Percentiles rank a stretch among this genome's conserved stretches.
Evolutionary conservation across 2,797 vertebrate species (phyloP).

Genomic region (Rallus crepitans): DNA sequence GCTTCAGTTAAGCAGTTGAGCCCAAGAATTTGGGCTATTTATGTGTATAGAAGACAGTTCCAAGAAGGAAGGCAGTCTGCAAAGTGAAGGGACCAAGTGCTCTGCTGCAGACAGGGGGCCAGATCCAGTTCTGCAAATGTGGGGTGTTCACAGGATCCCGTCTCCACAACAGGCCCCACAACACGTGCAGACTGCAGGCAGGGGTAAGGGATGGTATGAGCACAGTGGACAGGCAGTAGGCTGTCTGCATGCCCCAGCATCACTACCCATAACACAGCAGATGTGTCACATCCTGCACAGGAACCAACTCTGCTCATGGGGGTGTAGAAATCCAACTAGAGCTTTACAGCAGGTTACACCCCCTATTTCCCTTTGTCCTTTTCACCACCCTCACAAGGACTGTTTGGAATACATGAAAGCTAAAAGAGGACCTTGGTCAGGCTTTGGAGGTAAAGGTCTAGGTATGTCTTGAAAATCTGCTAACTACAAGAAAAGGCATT

Average conservation of each 20-base stretch:
- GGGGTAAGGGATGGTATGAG: background rate
- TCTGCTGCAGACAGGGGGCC: background rate
- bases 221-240: accelerated
- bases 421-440: no score
- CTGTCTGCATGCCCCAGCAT: accelerated
- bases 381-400: no score
- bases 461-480: no score
- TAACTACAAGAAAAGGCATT: no score
- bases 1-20: background rate
- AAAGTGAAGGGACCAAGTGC: background rate
- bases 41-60: background rate
- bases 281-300: background rate
- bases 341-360: no score
- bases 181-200: background rate
- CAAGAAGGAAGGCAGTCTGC: background rate
- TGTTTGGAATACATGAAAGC: no score
- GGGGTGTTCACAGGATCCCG: background rate
- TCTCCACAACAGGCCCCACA: background rate
- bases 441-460: no score
- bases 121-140: background rate
- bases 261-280: accelerated
- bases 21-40: background rate
- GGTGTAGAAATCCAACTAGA: no score
- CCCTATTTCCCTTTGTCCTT: no score
- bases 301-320: accelerated